These are phyloP conservation scores for Chaenogobius annularis DNA, from an alignment of 2,113 vertebrate species.

Conservation along the genomic window DNA sequence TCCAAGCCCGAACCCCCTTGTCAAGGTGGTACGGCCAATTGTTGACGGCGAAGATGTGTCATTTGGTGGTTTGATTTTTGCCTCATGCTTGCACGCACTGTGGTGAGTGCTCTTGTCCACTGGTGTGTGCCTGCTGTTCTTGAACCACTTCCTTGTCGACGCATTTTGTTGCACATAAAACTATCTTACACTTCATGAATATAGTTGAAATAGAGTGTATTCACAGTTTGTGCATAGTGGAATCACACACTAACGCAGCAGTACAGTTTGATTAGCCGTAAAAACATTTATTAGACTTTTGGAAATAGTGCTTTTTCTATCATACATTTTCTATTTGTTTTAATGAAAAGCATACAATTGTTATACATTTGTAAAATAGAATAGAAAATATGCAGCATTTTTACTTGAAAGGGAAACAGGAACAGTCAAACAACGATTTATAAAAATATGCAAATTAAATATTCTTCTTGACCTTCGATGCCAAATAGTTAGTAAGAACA, in stretches of 20 bases:
- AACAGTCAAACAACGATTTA: background rate
- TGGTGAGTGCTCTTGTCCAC: no score
- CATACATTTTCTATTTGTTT: no score
- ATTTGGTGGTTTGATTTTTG: no score
- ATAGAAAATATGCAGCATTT: background rate
- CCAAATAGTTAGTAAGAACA: background rate
- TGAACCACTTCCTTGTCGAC: conserved; percentile 33
- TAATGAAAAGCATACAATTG: no score
- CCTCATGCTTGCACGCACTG: no score
- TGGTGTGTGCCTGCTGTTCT: conserved; percentile 3
- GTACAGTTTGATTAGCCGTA: background rate
- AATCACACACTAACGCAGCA: background rate
- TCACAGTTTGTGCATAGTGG: conserved; percentile 11
- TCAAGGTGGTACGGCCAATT: no score
- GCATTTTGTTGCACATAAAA: conserved; percentile 36
- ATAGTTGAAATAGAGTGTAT: conserved; percentile 12
- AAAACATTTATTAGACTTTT: conserved; percentile 1
- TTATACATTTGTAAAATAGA: no score
- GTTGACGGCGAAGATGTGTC: no score
- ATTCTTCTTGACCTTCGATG: background rate
- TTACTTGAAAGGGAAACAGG: background rate
- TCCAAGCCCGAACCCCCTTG: no score
- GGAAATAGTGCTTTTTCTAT: background rate
- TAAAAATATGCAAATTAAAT: background rate
- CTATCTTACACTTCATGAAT: conserved; percentile 10